phyloP scores from a whole-genome alignment of 2,113 vertebrate genomes.

The Corythoichthys intestinalis region DNA sequence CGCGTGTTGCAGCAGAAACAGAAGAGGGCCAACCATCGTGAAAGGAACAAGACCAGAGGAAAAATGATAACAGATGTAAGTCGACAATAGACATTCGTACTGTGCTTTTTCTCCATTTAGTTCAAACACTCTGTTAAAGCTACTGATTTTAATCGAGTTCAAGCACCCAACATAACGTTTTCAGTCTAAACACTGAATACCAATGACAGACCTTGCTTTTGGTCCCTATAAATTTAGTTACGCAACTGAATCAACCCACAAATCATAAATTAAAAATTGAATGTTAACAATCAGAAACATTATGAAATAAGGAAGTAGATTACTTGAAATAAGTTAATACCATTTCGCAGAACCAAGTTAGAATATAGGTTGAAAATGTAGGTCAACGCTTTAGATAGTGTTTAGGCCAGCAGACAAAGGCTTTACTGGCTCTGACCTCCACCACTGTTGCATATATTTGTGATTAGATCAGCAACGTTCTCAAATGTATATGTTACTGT shows the following conservation, averaged over 20 bases:
- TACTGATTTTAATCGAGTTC: neutral
- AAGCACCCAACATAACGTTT: neutral
- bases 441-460: constrained; percentile 14
- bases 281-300: too few species aligned
- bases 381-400: neutral
- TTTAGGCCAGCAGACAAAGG: neutral
- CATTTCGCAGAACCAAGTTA: neutral
- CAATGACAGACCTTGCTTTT: too few species aligned
- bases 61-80: constrained; percentile 99
- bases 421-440: neutral
- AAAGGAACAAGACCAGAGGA: constrained; percentile 96
- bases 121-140: neutral
- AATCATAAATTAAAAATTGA: too few species aligned
- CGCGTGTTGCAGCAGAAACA: constrained; percentile 94
- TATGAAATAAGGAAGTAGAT: too few species aligned
- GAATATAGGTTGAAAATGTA: neutral
- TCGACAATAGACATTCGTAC: constrained; percentile 16
- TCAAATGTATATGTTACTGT: constrained; percentile 56
- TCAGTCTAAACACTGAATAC: too few species aligned
- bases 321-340: neutral
- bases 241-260: too few species aligned
- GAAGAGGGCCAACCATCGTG: constrained; percentile 95
- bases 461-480: constrained; percentile 44
- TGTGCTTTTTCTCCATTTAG: neutral
- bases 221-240: too few species aligned